Percentiles rank a stretch among this genome's conserved stretches.
phyloP scores from a whole-genome alignment of 2,888 invertebrate species.

The Ophioninae sp. region DNA sequence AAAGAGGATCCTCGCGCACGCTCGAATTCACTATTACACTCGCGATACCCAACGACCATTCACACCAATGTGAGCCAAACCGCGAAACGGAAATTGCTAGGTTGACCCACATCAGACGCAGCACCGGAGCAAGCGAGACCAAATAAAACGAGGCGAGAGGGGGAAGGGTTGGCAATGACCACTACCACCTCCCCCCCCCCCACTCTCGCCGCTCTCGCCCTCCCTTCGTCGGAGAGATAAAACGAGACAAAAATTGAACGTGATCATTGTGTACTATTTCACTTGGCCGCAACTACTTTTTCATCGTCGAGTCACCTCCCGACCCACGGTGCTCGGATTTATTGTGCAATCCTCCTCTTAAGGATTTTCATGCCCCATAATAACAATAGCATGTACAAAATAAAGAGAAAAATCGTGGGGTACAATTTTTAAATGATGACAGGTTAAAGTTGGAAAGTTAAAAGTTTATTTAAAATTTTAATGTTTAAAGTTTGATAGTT shows the following conservation, averaged over 20 bases:
- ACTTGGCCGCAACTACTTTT: constrained; percentile 36
- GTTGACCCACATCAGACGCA: constrained; percentile 52
- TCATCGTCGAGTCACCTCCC: constrained; percentile 37
- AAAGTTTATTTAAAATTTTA: no score
- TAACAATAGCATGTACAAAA: no score
- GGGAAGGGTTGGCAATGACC: background rate
- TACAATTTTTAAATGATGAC: no score
- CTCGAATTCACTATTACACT: background rate
- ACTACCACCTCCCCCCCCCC: no score
- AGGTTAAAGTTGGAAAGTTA: no score
- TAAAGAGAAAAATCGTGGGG: no score
- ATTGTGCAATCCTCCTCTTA: constrained; percentile 55
- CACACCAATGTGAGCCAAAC: constrained; percentile 45
- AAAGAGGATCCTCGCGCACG: background rate
- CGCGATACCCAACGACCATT: constrained; percentile 17
- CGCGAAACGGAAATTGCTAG: constrained; percentile 60
- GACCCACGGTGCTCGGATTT: constrained; percentile 25
- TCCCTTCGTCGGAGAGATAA: no score
- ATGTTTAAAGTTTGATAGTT: no score
- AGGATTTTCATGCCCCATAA: no score
- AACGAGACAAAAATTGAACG: constrained; percentile 36
- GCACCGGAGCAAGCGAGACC: background rate
- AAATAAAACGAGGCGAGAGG: constrained; percentile 16
- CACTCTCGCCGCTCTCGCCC: no score
- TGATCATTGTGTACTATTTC: constrained; percentile 48